These are phyloP conservation scores for Saccostrea cuccullata DNA, from an alignment of 1,140 invertebrate species.

Conservation along the genomic window DNA sequence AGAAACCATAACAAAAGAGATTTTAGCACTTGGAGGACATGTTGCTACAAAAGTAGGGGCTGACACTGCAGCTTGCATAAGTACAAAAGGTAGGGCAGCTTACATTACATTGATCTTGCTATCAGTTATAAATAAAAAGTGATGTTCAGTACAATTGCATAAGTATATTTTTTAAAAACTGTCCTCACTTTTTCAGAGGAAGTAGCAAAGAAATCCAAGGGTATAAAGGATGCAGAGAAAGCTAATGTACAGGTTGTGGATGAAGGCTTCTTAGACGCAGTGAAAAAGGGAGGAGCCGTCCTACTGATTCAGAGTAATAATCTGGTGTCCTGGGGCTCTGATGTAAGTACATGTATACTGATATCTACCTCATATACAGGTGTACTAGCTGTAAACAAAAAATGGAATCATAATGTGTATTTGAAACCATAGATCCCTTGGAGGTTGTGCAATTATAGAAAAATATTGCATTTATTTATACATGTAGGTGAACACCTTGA, in stretches of 20 bases:
- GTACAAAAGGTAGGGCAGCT: conserved; percentile 81
- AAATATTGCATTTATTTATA: no score
- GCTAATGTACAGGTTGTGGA: conserved; percentile 88
- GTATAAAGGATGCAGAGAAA: conserved; percentile 85
- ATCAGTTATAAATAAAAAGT: no score
- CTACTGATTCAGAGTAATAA: conserved; percentile 85
- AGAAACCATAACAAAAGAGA: conserved; percentile 84
- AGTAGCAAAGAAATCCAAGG: conserved; percentile 84
- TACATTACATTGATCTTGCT: no score
- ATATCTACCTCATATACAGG: no score
- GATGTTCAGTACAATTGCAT: no score
- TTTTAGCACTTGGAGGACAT: conserved; percentile 87
- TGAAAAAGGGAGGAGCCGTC: conserved; percentile 74
- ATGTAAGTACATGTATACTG: conserved; percentile 79
- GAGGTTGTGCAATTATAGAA: no score
- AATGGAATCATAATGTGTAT: no score
- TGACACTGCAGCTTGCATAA: conserved; percentile 87
- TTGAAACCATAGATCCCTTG: no score
- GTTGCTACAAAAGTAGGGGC: conserved; percentile 84
- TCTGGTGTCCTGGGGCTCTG: conserved; percentile 90
- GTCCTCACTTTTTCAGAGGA: conserved; percentile 79
- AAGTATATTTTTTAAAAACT: not conserved
- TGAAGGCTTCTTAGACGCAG: conserved; percentile 84
- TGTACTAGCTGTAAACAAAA: no score
- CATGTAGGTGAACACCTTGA: no score